phyloP scores from a whole-genome alignment of 2,888 invertebrate genomes.

The Tanytarsus gracilentus region DNA sequence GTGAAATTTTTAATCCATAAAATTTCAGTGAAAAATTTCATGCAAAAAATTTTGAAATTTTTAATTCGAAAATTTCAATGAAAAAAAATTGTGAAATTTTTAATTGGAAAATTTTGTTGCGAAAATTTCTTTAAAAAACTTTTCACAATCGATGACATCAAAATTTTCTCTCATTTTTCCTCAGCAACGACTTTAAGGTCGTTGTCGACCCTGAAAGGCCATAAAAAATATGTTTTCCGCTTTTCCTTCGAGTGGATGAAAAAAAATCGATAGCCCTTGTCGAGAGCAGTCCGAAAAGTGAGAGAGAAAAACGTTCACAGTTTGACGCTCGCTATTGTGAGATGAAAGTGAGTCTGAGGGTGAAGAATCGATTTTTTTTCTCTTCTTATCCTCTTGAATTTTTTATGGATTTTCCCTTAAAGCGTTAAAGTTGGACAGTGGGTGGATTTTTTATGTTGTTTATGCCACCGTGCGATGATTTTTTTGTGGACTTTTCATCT shows the following conservation, averaged over 20 bases:
- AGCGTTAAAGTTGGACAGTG: too few species aligned
- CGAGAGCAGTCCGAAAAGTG: background rate
- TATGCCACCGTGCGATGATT: background rate
- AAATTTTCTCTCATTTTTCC: background rate
- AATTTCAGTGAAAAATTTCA: too few species aligned
- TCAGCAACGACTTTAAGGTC: constrained; percentile 2
- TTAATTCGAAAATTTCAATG: too few species aligned
- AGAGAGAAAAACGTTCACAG: background rate
- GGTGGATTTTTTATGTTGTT: background rate
- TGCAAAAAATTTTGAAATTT: too few species aligned
- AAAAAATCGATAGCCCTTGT: background rate
- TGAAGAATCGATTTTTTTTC: background rate
- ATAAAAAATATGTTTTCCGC: background rate
- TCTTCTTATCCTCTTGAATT: background rate
- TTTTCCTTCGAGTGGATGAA: background rate
- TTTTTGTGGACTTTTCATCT: background rate
- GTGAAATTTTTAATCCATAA: too few species aligned
- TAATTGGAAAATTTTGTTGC: too few species aligned
- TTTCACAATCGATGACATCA: background rate
- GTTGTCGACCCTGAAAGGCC: background rate
- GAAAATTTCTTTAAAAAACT: too few species aligned
- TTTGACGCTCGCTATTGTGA: constrained; percentile 6
- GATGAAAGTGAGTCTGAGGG: background rate
- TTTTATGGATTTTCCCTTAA: too few species aligned
- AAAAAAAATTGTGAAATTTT: too few species aligned